These are phyloP conservation scores for Liodrosophila aerea DNA, from an alignment of 2,888 invertebrate species.

Conservation along the genomic window DNA sequence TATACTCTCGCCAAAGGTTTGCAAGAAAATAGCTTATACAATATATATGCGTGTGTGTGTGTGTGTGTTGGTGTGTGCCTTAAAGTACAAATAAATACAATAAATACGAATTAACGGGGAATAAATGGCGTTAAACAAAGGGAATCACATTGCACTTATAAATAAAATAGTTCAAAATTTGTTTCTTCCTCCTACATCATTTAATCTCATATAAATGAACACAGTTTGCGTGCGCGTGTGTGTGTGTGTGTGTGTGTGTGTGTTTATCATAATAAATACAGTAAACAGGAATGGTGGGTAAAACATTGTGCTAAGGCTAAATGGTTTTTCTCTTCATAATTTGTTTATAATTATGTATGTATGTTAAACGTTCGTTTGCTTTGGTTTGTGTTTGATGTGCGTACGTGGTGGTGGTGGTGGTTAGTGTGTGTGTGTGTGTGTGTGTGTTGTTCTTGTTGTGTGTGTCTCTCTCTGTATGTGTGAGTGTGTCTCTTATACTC, in stretches of 20 bases:
- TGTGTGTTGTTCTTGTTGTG: conserved; percentile 40
- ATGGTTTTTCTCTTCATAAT: conserved; percentile 49
- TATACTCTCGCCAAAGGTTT: too few relatives aligned
- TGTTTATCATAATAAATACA: conserved; percentile 61
- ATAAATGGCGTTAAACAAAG: not conserved
- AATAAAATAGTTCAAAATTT: conserved; percentile 46
- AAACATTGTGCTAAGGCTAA: conserved; percentile 76
- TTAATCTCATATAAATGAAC: conserved; percentile 58
- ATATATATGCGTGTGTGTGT: conserved; percentile 10
- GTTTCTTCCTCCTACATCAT: conserved; percentile 8
- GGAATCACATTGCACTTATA: conserved; percentile 68
- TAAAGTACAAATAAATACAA: conserved; percentile 56
- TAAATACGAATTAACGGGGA: conserved; percentile 11
- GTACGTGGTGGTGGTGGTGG: conserved; percentile 28
- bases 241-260: conserved; percentile 29
- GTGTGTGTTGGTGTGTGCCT: conserved; percentile 28
- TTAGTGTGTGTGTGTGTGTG: conserved; percentile 28
- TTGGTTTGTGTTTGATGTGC: conserved; percentile 48
- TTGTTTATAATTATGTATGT: conserved; percentile 30
- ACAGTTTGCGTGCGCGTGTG: conserved; percentile 59
- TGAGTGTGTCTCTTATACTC: conserved; percentile 33
- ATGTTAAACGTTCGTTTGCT: conserved; percentile 26
- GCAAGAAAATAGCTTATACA: too few relatives aligned
- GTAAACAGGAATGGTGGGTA: conserved; percentile 74
- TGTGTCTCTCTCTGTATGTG: too few relatives aligned